phyloP scores from a whole-genome alignment of 35 echinoderm and acorn worm genomes.

The Holothuria glaberrima region DNA sequence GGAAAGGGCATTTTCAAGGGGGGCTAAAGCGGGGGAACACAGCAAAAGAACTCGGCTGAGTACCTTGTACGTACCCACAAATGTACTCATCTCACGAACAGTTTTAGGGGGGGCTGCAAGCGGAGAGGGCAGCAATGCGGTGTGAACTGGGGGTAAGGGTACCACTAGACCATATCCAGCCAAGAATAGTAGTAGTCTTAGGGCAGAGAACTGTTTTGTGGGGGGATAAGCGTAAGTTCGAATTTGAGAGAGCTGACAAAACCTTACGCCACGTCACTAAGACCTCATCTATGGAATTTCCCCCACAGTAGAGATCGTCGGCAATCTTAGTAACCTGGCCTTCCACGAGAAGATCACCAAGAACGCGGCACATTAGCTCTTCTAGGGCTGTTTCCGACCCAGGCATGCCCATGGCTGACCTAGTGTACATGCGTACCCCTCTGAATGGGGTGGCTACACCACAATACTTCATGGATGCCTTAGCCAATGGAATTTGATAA shows the following conservation, averaged over 20 bases:
- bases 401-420: conserved; percentile 71
- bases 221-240: conserved; percentile 47
- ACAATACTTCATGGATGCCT: too few relatives aligned
- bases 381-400: conserved; percentile 75
- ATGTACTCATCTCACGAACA: too few relatives aligned
- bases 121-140: too few relatives aligned
- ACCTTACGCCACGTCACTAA: conserved; percentile 42
- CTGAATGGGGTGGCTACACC: conserved; percentile 69
- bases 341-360: conserved; percentile 57
- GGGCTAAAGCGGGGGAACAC: too few relatives aligned
- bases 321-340: conserved; percentile 55
- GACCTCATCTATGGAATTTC: conserved; percentile 62
- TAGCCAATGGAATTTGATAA: conserved; percentile 57
- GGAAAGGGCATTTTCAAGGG: conserved; percentile 62
- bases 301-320: conserved; percentile 70
- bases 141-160: too few relatives aligned
- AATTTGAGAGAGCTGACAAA: conserved; percentile 30
- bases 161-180: too few relatives aligned
- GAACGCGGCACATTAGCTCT: conserved; percentile 71
- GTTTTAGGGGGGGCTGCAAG: too few relatives aligned
- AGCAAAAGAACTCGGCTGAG: conserved; percentile 51
- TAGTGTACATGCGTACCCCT: conserved; percentile 61
- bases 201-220: conserved; percentile 62
- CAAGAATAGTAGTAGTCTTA: conserved; percentile 60
- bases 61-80: conserved; percentile 74